Evolutionary conservation across 2,888 invertebrate genomes (phyloP), one percentile per base, ranked within the genome.

Genomic region (Clivina fossor): DNA sequence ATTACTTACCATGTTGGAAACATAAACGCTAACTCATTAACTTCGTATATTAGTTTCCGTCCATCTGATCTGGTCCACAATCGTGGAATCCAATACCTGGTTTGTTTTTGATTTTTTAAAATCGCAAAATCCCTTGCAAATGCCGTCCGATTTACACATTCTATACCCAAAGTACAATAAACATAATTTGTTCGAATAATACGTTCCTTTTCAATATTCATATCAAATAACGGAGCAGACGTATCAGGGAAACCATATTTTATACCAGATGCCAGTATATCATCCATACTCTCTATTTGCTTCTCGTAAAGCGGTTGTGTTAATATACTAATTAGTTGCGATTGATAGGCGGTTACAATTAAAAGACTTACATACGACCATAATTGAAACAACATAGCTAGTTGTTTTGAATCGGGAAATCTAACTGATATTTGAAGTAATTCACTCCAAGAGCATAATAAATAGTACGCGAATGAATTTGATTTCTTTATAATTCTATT

Each of bases 281-380:
- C 35, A 8, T 35, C 35, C 40, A 50, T 28, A 9, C 40, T 28
- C 20, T 38, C 40, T 7, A 50, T 50, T 40, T 50, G 40, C 18
- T 40, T 38, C 28, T 50, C 50, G 19, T 32, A 50, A 2, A 50
- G 38, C 15, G 50, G 40, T 8, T 4, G 18, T 2, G 50, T 50
- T 40, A 50, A 30, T 11, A 50, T 40, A 38, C 28, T 50, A 7
- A 40, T 19, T 8, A 50, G 8, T 28, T 38, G 40, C n/a, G 50
- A 40, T 30, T 50, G 50, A 16, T 50, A 50, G 7, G 40, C 18
- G n/a, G 50, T 30, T 7, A 13, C 24, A 13, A 40, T 50, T 28
- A 50, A 19, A 4, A 50, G 18, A 40, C 40, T 50, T 2, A n/a
- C 8, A 19, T 4, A n/a, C 1, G 50, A 50, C 50, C 50, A 50